Conservation (phyloP, 2,888 invertebrate genomes). For the Harpalus rufipes region DNA sequence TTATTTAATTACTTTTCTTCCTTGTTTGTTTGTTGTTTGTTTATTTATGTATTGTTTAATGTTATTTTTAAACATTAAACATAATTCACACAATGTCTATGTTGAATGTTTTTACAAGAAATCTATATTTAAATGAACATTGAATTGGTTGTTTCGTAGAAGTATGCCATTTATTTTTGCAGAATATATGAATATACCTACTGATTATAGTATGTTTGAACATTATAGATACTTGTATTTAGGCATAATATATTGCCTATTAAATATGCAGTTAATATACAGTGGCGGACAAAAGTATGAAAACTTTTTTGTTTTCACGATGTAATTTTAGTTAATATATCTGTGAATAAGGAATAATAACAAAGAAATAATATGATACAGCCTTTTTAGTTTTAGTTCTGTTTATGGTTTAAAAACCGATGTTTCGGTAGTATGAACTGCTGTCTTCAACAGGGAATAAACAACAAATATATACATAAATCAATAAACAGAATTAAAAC, state of each 20-base stretch:
- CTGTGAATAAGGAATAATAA: too few relatives aligned
- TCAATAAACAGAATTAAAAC: too few relatives aligned
- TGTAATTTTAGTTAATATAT: too few relatives aligned
- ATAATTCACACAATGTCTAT: background rate
- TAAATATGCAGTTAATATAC: background rate
- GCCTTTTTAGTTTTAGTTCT: too few relatives aligned
- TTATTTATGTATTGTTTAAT: background rate
- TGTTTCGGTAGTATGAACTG: too few relatives aligned
- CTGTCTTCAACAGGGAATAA: too few relatives aligned
- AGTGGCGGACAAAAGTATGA: too few relatives aligned
- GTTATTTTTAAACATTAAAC: background rate
- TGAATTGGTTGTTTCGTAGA: background rate
- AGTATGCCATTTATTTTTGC: background rate
- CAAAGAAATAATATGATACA: too few relatives aligned
- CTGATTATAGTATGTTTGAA: background rate
- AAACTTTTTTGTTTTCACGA: too few relatives aligned
- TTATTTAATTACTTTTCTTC: conserved; percentile 20
- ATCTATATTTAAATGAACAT: background rate
- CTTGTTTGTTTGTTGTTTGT: background rate
- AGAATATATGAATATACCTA: background rate
- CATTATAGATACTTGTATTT: background rate
- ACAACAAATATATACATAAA: too few relatives aligned
- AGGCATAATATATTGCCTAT: background rate
- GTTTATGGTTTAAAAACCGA: too few relatives aligned
- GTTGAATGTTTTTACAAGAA: background rate